A percentile compares a stretch with the other conserved stretches of the same genome.
phyloP scores from a whole-genome alignment of 2,113 vertebrate species.

The Perca fluviatilis region DNA sequence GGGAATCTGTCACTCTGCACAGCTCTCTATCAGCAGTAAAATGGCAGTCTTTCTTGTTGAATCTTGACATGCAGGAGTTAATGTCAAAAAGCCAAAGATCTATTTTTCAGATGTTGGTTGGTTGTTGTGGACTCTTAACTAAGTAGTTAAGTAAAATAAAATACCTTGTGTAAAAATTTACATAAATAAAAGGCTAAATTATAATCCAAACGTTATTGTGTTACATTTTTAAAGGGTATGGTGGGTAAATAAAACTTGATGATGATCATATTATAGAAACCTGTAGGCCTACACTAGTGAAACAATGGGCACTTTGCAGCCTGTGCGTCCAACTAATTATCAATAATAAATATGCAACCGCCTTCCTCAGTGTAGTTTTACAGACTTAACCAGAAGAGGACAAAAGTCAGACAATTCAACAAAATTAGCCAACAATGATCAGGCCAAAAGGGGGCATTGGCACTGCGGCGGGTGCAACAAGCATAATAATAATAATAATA shows the following conservation, averaged over 20 bases:
- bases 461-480: background rate
- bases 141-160: background rate
- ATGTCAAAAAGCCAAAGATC: constrained; percentile 14
- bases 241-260: too few species aligned
- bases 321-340: too few species aligned
- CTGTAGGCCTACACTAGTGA: too few species aligned
- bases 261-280: too few species aligned
- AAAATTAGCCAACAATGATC: background rate
- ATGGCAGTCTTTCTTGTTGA: constrained; percentile 78
- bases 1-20: constrained; percentile 86
- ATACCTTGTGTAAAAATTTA: background rate
- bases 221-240: too few species aligned
- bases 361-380: too few species aligned
- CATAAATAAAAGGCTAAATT: background rate
- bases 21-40: constrained; percentile 87
- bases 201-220: too few species aligned
- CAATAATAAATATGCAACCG: background rate
- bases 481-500: background rate
- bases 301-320: background rate
- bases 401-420: background rate
- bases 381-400: background rate
- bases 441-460: background rate
- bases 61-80: constrained; percentile 8
- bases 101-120: background rate
- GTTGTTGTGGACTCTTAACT: background rate